A percentile compares a stretch with the other conserved stretches of the same genome.
phyloP scores from a whole-genome alignment of 2,888 invertebrate species.

The Phortica okadai region DNA sequence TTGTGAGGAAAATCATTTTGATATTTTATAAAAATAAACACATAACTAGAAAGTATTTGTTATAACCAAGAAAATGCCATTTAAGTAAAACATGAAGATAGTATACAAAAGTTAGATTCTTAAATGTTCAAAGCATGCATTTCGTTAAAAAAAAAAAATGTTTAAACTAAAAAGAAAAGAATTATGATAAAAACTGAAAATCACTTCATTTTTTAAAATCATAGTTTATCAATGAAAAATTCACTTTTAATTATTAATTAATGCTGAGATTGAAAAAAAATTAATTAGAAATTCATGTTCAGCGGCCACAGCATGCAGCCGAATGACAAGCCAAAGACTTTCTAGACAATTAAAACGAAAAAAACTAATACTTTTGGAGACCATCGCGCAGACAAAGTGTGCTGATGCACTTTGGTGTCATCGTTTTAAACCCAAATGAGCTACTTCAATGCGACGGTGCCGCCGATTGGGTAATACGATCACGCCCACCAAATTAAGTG shows the following conservation, averaged over 20 bases:
- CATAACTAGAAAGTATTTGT: no score
- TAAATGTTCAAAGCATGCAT: no score
- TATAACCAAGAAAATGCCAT: no score
- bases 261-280: slow-evolving; percentile 10
- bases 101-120: no score
- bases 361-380: neutral
- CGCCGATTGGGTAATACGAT: slow-evolving; percentile 57
- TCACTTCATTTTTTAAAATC: neutral
- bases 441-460: slow-evolving; percentile 4
- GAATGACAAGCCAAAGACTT: no score
- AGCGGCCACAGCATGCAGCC: no score
- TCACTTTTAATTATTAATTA: slow-evolving; percentile 1
- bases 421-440: slow-evolving; percentile 4
- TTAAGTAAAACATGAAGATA: no score
- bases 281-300: neutral
- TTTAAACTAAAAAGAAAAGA: neutral
- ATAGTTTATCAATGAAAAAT: neutral
- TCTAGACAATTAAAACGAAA: no score
- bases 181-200: neutral
- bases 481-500: slow-evolving; percentile 71
- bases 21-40: no score
- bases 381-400: neutral
- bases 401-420: neutral
- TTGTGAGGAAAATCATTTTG: no score
- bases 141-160: no score